Base-by-base conservation (phyloP, 2,113 vertebrate genomes). In the Azemiops feae region DNA sequence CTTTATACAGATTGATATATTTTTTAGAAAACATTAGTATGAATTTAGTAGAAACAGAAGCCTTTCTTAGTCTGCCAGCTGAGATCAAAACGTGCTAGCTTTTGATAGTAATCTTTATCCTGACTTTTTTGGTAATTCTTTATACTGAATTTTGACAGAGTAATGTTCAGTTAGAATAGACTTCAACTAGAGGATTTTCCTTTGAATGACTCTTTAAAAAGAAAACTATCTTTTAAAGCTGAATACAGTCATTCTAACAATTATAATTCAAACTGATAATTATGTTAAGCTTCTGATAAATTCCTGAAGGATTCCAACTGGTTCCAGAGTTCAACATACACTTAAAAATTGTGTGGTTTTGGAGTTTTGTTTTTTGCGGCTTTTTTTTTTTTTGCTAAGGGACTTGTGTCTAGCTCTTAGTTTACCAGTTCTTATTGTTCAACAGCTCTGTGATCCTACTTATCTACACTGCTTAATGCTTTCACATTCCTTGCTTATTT, bases 401-500 rank as follows among this genome's bases (percentile, higher is more conserved):
- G 14, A 85, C 22, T 30, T 81, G 50, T 55, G 25, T 27, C 39
- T 18, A 57, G 91, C 16, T n/a, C 23, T 8, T 52, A 34, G 3
- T 52, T 92, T 69, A 52, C 30, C 53, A 22, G 34, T 50, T 87
- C 55, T 92, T 87, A 60, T 50, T 91, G 45, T 30, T 87, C 50
- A 89, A 23, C 22, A 14, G 45, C 16, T 89, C 60, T 23, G 25
- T 88, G 39, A 92, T 92, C 92, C 87, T 89, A 18, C 60, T 89
- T 89, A 89, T 89, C 47, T 55, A 39, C 52, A 43, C 9, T 47
- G 34, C 58, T 45, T n/a, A 92, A 92, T 55, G 60, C 60, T 47
- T 39, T 55, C 14, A 39, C 52, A 92, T 92, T 89, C 92, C 92
- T 89, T 55, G 25, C 87, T 81, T 81, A 53, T 11, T 74, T 92